phyloP scores from a whole-genome alignment of 1,140 invertebrate species.

The Schmidtea mediterranea region DNA sequence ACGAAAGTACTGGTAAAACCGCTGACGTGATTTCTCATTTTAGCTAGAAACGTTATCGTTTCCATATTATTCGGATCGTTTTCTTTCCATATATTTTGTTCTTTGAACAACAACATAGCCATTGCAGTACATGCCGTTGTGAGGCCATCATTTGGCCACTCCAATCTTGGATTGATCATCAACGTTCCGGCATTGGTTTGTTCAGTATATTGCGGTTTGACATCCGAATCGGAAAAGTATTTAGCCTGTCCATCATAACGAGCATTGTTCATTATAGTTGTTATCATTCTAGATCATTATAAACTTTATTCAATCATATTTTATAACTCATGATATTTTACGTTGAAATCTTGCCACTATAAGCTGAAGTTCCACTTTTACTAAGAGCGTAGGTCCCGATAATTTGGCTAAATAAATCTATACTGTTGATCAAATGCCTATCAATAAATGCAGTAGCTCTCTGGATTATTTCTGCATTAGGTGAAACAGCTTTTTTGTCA shows the following conservation, averaged over 20 bases:
- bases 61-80: neutral
- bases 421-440: neutral
- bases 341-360: neutral
- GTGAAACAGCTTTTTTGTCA: neutral
- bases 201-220: too few species aligned
- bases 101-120: neutral
- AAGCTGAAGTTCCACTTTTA: neutral
- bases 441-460: neutral
- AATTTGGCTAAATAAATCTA: neutral
- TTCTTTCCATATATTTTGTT: neutral
- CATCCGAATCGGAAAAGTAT: too few species aligned
- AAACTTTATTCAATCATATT: too few species aligned
- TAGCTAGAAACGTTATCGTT: neutral
- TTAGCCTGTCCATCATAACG: too few species aligned
- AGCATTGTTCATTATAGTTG: too few species aligned
- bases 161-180: conserved; percentile 2
- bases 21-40: neutral
- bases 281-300: too few species aligned
- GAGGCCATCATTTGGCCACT: conserved; percentile 4
- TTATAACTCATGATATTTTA: neutral
- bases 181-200: neutral
- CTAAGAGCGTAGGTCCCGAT: neutral
- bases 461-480: neutral
- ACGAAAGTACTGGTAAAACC: conserved; percentile 3
- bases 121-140: neutral